These are phyloP conservation scores for Cebus imitator DNA, from an alignment of 2,113 vertebrate species.

Conservation along the genomic window DNA sequence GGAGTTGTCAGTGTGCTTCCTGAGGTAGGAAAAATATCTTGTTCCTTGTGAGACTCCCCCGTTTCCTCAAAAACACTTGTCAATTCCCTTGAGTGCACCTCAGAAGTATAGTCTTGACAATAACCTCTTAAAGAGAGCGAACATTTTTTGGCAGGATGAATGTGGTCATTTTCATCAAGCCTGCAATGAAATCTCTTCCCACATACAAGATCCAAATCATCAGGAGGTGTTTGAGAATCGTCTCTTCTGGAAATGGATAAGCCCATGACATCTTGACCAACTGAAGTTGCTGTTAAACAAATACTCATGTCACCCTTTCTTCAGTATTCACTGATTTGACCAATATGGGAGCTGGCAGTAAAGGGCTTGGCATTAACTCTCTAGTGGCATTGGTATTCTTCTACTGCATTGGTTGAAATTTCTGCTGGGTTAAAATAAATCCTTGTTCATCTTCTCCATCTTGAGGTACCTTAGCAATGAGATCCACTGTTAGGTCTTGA, in stretches of 20 bases:
- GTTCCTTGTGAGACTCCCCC: slow-evolving; percentile 59
- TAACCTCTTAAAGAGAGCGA: background rate
- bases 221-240: slow-evolving; percentile 43
- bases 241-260: slow-evolving; percentile 53
- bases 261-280: slow-evolving; percentile 55
- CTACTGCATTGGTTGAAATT: slow-evolving; percentile 82
- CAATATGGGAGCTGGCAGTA: slow-evolving; percentile 84
- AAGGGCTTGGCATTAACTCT: slow-evolving; percentile 72
- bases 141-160: slow-evolving; percentile 75
- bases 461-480: slow-evolving; percentile 39
- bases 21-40: slow-evolving; percentile 45
- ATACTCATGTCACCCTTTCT: slow-evolving; percentile 68
- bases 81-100: slow-evolving; percentile 75
- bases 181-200: slow-evolving; percentile 72
- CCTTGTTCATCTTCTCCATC: slow-evolving; percentile 83
- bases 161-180: slow-evolving; percentile 49
- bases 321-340: slow-evolving; percentile 72
- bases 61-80: slow-evolving; percentile 36
- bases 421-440: slow-evolving; percentile 89
- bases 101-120: slow-evolving; percentile 41
- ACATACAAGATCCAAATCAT: slow-evolving; percentile 52
- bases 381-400: slow-evolving; percentile 61
- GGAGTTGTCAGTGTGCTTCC: background rate
- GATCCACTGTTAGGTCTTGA: slow-evolving; percentile 76
- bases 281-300: slow-evolving; percentile 61